phyloP scores from a whole-genome alignment of 92 coral and sea anemone genomes.

The Porites cylindrica region DNA sequence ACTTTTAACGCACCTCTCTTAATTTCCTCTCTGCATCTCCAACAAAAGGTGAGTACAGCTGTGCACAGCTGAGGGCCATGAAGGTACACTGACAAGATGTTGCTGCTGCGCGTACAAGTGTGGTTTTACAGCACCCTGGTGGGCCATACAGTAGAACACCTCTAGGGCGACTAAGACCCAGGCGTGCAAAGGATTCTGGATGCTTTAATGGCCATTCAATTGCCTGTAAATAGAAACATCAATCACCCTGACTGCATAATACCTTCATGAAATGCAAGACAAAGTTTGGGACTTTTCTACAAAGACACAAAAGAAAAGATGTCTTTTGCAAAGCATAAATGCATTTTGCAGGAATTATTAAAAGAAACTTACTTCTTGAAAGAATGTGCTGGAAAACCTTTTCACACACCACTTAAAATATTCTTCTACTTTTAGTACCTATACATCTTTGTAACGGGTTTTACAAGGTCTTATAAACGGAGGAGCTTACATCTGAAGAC shows the following conservation, averaged over 20 bases:
- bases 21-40: slow-evolving; percentile 95
- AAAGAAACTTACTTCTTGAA: no score
- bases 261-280: neutral
- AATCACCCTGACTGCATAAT: neutral
- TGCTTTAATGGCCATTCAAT: slow-evolving; percentile 96
- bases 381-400: no score
- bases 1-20: slow-evolving; percentile 74
- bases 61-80: slow-evolving; percentile 98
- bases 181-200: slow-evolving; percentile 91
- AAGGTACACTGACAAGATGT: slow-evolving; percentile 92
- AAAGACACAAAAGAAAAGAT: no score
- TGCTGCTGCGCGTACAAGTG: slow-evolving; percentile 94
- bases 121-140: slow-evolving; percentile 98
- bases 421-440: no score
- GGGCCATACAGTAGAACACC: slow-evolving; percentile 98
- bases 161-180: slow-evolving; percentile 90
- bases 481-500: no score
- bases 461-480: no score
- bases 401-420: no score
- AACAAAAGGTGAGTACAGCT: slow-evolving; percentile 92
- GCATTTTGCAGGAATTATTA: no score
- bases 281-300: neutral
- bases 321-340: no score
- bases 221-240: slow-evolving; percentile 59
- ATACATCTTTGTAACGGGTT: no score